Evolutionary conservation across 2,113 vertebrate genomes (phyloP).

Genomic region (Polyodon spathula): DNA sequence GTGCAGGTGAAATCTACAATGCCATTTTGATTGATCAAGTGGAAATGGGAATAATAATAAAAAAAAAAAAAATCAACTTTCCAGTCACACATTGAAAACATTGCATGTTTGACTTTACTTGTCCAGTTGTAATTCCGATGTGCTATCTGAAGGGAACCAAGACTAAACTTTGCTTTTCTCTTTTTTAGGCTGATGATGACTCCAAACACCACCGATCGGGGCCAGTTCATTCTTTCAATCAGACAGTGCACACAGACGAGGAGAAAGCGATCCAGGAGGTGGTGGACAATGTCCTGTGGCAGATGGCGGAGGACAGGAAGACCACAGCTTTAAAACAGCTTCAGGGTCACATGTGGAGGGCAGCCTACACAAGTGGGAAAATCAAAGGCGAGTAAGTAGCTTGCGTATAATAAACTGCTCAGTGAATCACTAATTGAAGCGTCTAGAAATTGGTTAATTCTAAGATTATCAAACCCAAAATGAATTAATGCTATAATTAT

Average conservation of each 20-base stretch:
- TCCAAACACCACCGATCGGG: slow-evolving; percentile 68
- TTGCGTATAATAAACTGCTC: background rate
- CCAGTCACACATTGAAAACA: too few relatives aligned
- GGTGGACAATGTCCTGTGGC: slow-evolving; percentile 81
- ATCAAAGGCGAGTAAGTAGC: slow-evolving; percentile 91
- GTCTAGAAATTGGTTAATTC: too few relatives aligned
- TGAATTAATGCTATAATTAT: too few relatives aligned
- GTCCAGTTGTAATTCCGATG: too few relatives aligned
- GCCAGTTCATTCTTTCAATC: slow-evolving; percentile 66
- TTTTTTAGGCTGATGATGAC: slow-evolving; percentile 78
- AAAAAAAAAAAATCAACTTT: too few relatives aligned
- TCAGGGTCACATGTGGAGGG: slow-evolving; percentile 93
- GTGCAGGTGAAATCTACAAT: too few relatives aligned
- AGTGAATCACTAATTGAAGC: too few relatives aligned
- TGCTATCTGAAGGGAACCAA: too few relatives aligned
- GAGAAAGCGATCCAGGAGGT: slow-evolving; percentile 77
- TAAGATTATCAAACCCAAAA: too few relatives aligned
- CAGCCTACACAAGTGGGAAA: slow-evolving; percentile 70
- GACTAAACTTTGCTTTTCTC: background rate
- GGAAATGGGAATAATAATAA: too few relatives aligned
- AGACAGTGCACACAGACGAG: slow-evolving; percentile 63
- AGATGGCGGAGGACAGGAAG: slow-evolving; percentile 91
- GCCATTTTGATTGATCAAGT: too few relatives aligned
- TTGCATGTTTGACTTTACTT: too few relatives aligned
- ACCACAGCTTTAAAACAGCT: slow-evolving; percentile 89